Conservation (phyloP, 2,113 vertebrate genomes). For the Plotosus lineatus region DNA sequence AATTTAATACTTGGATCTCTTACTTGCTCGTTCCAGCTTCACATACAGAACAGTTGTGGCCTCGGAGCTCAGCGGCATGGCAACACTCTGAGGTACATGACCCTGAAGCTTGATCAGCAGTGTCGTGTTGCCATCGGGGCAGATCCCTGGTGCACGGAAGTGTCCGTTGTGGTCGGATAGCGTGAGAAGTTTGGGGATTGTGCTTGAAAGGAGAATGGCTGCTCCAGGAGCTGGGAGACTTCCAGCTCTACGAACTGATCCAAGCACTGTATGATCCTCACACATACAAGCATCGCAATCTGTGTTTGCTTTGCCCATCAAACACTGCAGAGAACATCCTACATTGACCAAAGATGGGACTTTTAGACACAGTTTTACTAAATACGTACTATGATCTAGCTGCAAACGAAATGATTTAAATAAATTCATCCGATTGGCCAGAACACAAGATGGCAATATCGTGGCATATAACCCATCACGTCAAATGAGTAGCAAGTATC, state of each 20-base stretch:
- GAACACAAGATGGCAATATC: too few relatives aligned
- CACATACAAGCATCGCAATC: constrained; percentile 90
- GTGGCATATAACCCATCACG: too few relatives aligned
- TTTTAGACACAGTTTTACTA: background rate
- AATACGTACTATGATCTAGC: background rate
- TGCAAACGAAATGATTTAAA: background rate
- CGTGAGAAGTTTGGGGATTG: constrained; percentile 77
- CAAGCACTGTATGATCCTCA: constrained; percentile 80
- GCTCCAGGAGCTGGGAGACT: constrained; percentile 79
- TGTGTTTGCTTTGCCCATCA: constrained; percentile 81
- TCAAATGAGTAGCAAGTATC: background rate
- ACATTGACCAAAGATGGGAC: constrained; percentile 11
- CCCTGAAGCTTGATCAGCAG: constrained; percentile 82
- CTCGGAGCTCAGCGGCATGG: constrained; percentile 69
- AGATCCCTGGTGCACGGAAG: constrained; percentile 86
- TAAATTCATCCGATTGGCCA: background rate
- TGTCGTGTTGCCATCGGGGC: constrained; percentile 83
- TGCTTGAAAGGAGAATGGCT: constrained; percentile 73
- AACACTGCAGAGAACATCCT: constrained; percentile 85
- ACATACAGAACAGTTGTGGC: constrained; percentile 78
- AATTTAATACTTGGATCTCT: background rate
- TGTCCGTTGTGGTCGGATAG: constrained; percentile 79
- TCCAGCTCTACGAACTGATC: constrained; percentile 81
- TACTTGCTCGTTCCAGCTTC: constrained; percentile 87
- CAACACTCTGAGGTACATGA: constrained; percentile 69